These are phyloP conservation scores for Cephus sareptanus DNA, from an alignment of 2,888 invertebrate species.

Conservation along the genomic window DNA sequence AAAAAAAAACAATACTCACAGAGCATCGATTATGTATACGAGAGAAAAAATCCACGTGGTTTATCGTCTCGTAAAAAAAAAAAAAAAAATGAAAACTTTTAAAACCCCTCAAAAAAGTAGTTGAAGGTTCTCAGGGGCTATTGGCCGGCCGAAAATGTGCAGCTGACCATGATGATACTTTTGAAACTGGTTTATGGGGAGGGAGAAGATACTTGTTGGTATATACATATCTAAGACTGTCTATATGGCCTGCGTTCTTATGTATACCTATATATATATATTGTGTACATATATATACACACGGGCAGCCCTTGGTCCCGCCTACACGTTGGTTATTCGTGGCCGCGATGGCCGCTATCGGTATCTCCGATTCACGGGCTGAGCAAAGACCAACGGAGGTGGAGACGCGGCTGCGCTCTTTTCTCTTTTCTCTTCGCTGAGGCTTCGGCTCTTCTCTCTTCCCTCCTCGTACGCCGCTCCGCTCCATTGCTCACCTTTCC, in stretches of 20 bases:
- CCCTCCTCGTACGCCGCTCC: constrained; percentile 15
- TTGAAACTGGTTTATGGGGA: neutral
- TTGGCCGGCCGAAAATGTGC: neutral
- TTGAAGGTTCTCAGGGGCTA: neutral
- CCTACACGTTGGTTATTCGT: constrained; percentile 60
- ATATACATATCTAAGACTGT: neutral
- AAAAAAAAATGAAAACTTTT: neutral
- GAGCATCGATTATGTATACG: neutral
- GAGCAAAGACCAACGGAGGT: constrained; percentile 48
- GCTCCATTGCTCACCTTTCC: constrained; percentile 6
- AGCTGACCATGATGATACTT: neutral
- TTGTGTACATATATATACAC: constrained; percentile 9
- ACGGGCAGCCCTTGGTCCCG: constrained; percentile 52
- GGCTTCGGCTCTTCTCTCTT: constrained; percentile 15
- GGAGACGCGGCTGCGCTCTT: constrained; percentile 60
- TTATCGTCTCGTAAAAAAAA: neutral
- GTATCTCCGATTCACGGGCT: constrained; percentile 50
- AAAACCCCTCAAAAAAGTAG: neutral
- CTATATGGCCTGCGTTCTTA: neutral
- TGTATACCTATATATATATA: constrained; percentile 9
- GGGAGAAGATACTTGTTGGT: neutral
- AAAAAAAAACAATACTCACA: neutral
- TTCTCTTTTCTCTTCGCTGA: constrained; percentile 17
- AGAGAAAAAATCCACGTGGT: neutral
- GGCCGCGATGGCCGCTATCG: constrained; percentile 63